phyloP scores from a whole-genome alignment of 1,140 invertebrate genomes.

The Papilio glaucus region DNA sequence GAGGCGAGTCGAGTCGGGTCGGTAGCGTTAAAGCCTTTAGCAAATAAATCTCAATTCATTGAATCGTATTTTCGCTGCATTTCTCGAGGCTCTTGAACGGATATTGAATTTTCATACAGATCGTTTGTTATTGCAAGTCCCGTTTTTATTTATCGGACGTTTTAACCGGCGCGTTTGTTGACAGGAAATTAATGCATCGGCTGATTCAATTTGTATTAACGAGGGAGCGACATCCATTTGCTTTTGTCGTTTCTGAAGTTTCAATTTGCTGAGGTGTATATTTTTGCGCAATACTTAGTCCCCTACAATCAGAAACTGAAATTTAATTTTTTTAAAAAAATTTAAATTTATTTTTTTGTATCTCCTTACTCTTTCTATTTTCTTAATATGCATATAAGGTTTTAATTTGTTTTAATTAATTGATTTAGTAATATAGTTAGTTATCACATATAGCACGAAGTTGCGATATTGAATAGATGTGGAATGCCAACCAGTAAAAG shows the following conservation, averaged over 20 bases:
- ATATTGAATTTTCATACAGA: slow-evolving; percentile 82
- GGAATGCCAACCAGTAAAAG: too few relatives aligned
- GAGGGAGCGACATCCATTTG: slow-evolving; percentile 51
- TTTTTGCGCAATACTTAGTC: background rate
- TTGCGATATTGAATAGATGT: too few relatives aligned
- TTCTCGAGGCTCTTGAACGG: slow-evolving; percentile 62
- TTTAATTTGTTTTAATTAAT: too few relatives aligned
- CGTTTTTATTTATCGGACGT: slow-evolving; percentile 76
- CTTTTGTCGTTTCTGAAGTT: slow-evolving; percentile 33
- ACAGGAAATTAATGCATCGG: slow-evolving; percentile 78
- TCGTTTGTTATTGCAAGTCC: slow-evolving; percentile 71
- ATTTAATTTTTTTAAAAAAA: too few relatives aligned
- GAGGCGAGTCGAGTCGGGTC: background rate
- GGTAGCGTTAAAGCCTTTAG: slow-evolving; percentile 22
- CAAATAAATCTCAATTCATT: slow-evolving; percentile 48
- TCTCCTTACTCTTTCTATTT: background rate
- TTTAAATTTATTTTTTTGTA: background rate
- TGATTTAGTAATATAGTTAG: too few relatives aligned
- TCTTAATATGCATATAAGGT: background rate
- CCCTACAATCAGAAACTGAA: background rate
- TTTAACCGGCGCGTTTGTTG: slow-evolving; percentile 69
- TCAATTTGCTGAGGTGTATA: slow-evolving; percentile 27
- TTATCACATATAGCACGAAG: too few relatives aligned
- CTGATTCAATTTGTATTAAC: slow-evolving; percentile 74
- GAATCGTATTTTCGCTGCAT: slow-evolving; percentile 63